Percentiles rank a stretch among this genome's conserved stretches.
phyloP scores from a whole-genome alignment of 2,888 invertebrate genomes.

The Spilosoma lubricipeda region DNA sequence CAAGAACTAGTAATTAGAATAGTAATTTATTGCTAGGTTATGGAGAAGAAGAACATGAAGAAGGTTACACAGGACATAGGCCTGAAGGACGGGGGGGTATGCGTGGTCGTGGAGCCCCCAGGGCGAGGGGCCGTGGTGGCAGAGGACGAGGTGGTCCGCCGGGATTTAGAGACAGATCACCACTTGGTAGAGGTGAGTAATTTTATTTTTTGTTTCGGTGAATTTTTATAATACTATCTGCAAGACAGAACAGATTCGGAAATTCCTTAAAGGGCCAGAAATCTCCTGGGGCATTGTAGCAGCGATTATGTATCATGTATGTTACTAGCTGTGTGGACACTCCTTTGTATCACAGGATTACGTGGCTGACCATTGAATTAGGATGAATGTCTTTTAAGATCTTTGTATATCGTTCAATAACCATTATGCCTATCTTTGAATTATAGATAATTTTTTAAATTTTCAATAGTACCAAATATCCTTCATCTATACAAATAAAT shows the following conservation, averaged over 20 bases:
- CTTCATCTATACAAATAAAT: too few species aligned
- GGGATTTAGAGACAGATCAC: constrained; percentile 71
- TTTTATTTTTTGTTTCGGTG: neutral
- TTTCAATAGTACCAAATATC: too few species aligned
- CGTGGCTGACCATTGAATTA: too few species aligned
- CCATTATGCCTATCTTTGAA: neutral
- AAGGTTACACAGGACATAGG: constrained; percentile 50
- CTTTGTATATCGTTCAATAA: neutral
- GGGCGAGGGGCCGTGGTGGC: constrained; percentile 54
- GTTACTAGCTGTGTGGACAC: too few species aligned
- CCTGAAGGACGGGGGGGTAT: constrained; percentile 44
- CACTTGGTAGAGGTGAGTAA: constrained; percentile 56
- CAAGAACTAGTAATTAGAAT: constrained; percentile 7
- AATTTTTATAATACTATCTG: neutral
- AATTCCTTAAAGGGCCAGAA: neutral
- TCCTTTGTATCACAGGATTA: too few species aligned
- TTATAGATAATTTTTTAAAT: too few species aligned
- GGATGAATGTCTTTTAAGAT: neutral
- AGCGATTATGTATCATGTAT: too few species aligned
- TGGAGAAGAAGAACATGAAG: constrained; percentile 67
- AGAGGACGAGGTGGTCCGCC: constrained; percentile 55
- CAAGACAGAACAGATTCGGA: neutral
- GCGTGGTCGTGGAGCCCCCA: constrained; percentile 38
- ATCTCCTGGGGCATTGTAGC: too few species aligned
- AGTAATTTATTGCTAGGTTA: constrained; percentile 50